Evolutionary conservation across 1,140 invertebrate species (phyloP), one percentile per base, ranked within the genome.

Genomic region (Lepidurus arcticus): DNA sequence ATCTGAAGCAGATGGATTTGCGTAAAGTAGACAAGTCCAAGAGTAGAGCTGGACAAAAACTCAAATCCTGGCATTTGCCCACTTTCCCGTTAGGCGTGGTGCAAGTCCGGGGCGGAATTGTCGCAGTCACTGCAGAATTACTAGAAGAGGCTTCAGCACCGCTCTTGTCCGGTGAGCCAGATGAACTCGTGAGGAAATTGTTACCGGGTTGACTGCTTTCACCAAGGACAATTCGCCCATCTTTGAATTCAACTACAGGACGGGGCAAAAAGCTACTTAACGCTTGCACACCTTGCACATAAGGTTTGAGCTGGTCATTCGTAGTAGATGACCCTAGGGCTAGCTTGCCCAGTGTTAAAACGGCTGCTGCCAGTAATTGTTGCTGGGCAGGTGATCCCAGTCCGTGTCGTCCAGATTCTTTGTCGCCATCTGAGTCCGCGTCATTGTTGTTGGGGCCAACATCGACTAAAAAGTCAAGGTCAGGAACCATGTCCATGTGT

Each of bases 1-100:
- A 93, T 85, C 96, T 95, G 82, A 97, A 97, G 83, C 95, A 97
- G 8, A 97, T 87, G 0, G 93, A 95, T 82, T 95, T 92, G 47
- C 94, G 86, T 0, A 97, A 85, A 83, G 90, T 92, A 9, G 90
- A 89, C 11, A 96, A 86, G 83, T 97, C 93, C 8, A 97, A 85
- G 1, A 97, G 85, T 11, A 97, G 84, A 81, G 94, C 92, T 0
- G 94, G 94, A 84, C 95, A 97, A 80, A 92, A 92, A 81, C 93
- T 93, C 9, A 97, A 86, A 84, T 96, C 94, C 81, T 94, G 91
- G 81, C 95, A 97, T 78, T 91, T 90, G n/a, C 95, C 95, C 1
- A 87, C 85, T 43, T 88, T 85, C 5, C 92, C 92, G 80, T 90
- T 90, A 0, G 94, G 93, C 0, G 94, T 96, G 1, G 90, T 94